phyloP scores from a whole-genome alignment of 2,797 vertebrate genomes.

The Rhinichthys osculus region DNA sequence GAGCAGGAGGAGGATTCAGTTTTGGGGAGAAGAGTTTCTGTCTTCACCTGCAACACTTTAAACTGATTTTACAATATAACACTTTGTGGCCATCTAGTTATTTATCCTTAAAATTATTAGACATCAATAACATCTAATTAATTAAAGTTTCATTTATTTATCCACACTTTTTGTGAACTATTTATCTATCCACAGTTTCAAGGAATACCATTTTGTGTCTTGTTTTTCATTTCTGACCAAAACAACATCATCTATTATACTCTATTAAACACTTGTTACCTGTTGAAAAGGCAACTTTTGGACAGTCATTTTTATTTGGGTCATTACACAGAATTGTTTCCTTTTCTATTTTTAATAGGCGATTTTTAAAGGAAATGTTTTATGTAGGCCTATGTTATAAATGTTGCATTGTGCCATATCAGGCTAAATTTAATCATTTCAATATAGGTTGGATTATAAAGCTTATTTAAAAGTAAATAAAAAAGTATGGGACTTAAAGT shows the following conservation, averaged over 20 bases:
- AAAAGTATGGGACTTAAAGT: background rate
- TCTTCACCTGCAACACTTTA: conserved; percentile 55
- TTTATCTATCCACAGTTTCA: background rate
- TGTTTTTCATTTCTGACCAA: background rate
- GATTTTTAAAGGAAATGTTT: background rate
- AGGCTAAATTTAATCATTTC: background rate
- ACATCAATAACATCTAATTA: background rate
- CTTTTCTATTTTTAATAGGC: background rate
- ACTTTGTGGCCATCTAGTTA: background rate
- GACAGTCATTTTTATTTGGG: background rate
- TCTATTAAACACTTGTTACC: background rate
- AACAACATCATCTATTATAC: background rate
- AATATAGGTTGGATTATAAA: background rate
- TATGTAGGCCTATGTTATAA: too few species aligned
- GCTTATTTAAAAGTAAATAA: background rate
- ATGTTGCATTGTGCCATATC: background rate
- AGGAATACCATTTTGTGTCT: background rate
- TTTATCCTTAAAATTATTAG: background rate
- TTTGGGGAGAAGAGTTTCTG: conserved; percentile 52
- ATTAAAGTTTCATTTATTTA: background rate
- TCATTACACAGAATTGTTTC: background rate
- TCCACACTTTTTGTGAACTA: background rate
- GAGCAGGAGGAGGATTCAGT: conserved; percentile 50
- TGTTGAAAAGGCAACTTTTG: background rate
- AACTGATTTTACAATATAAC: background rate